These are phyloP conservation scores for Tyrophagus putrescentiae DNA, from an alignment of 1,140 invertebrate species.

Conservation along the genomic window DNA sequence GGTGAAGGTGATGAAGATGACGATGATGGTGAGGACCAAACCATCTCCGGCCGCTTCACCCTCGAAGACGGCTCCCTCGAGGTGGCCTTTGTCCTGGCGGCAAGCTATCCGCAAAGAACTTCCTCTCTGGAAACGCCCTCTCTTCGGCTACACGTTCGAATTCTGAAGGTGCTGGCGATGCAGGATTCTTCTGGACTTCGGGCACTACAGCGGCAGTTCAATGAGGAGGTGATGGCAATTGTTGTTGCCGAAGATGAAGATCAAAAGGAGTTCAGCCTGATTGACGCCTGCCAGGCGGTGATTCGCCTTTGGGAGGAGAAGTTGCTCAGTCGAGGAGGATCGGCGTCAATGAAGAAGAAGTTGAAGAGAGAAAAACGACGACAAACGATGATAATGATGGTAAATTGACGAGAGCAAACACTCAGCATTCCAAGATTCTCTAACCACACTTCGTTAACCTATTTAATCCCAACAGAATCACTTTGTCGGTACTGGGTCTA, in stretches of 20 bases:
- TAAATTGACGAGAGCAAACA: neutral
- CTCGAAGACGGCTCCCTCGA: neutral
- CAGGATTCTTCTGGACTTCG: no score
- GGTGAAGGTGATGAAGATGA: neutral
- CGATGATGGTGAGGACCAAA: neutral
- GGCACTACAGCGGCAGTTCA: neutral
- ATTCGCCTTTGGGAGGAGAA: conserved; percentile 7
- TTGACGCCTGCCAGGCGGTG: neutral
- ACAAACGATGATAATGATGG: neutral
- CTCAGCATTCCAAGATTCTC: neutral
- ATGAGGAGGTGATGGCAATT: neutral
- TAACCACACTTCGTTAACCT: neutral
- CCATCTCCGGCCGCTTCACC: neutral
- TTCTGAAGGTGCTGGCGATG: no score
- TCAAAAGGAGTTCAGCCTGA: no score
- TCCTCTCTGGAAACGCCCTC: no score
- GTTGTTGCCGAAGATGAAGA: neutral
- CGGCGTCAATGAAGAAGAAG: neutral
- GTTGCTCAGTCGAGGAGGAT: no score
- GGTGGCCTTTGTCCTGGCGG: neutral
- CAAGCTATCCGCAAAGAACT: conserved; percentile 2
- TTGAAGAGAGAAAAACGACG: neutral
- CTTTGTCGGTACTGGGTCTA: conserved; percentile 20
- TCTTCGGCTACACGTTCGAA: no score
- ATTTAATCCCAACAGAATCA: neutral